These are phyloP conservation scores for Archips crataeganus DNA, from an alignment of 2,888 invertebrate species.

Conservation along the genomic window DNA sequence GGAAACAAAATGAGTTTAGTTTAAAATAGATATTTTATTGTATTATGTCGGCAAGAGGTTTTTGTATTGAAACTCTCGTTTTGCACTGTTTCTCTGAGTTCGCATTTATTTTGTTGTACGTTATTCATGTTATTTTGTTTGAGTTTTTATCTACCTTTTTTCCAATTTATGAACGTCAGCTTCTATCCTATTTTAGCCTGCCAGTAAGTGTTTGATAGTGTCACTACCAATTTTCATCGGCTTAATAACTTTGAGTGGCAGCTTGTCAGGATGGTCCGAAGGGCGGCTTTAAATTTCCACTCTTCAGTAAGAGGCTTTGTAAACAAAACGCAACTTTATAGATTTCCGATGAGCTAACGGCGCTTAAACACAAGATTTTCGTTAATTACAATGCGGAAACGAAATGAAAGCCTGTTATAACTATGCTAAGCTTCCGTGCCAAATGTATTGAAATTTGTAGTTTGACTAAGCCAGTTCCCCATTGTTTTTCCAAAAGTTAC, in stretches of 20 bases:
- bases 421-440: background rate
- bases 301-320: slow-evolving; percentile 26
- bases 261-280: slow-evolving; percentile 22
- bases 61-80: background rate
- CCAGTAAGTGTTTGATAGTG: slow-evolving; percentile 28
- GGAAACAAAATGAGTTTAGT: too few species aligned
- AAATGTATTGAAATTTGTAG: background rate
- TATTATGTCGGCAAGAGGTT: too few species aligned
- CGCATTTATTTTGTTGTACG: background rate
- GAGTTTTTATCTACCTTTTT: background rate
- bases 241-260: slow-evolving; percentile 33
- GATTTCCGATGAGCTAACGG: slow-evolving; percentile 19
- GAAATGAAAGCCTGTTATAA: background rate
- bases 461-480: background rate
- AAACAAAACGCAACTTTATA: slow-evolving; percentile 34
- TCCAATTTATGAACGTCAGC: background rate
- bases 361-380: slow-evolving; percentile 1
- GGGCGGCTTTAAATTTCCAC: slow-evolving; percentile 18
- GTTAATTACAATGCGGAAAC: background rate
- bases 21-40: too few species aligned
- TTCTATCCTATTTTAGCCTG: slow-evolving; percentile 19
- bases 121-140: background rate
- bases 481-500: background rate
- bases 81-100: background rate
- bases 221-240: slow-evolving; percentile 27